Evolutionary conservation across 2,113 vertebrate genomes (phyloP).

Genomic region (Indicator indicator): DNA sequence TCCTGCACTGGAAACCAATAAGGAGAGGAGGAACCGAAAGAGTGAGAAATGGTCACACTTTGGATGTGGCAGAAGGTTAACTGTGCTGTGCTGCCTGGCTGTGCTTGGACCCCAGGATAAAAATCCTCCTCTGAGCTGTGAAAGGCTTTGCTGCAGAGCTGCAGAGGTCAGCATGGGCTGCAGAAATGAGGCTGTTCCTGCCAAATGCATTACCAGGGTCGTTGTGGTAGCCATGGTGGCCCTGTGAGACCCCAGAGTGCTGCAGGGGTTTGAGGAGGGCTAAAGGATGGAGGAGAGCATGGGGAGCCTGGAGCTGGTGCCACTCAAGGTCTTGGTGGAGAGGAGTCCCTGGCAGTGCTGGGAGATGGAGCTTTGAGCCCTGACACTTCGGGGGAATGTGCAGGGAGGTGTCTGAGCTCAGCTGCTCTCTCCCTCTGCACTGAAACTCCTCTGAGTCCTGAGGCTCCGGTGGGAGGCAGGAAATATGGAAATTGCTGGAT

Average conservation of each 20-base stretch:
- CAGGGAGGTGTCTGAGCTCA: accelerated
- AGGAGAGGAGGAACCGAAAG: neutral
- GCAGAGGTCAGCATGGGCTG: neutral
- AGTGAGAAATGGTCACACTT: neutral
- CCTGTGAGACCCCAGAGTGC: neutral
- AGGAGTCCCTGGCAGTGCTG: accelerated
- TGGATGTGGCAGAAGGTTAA: neutral
- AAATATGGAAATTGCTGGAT: neutral
- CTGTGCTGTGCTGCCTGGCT: neutral
- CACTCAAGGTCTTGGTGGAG: accelerated
- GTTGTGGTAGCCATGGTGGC: neutral
- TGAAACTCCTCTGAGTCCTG: neutral
- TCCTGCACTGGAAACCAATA: neutral
- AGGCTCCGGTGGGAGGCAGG: neutral
- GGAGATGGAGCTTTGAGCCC: neutral
- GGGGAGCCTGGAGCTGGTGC: neutral
- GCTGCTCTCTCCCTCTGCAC: neutral
- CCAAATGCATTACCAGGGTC: accelerated
- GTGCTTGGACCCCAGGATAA: neutral
- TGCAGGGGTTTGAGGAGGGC: neutral
- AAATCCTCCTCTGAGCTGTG: neutral
- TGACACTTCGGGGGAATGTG: accelerated
- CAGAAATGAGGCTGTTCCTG: neutral
- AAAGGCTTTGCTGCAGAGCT: neutral
- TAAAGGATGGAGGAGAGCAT: neutral